Percentiles rank a stretch among this genome's conserved stretches.
Evolutionary conservation across 64 coral and sea anemone species (phyloP).

Genomic region (Actinia tenebrosa): DNA sequence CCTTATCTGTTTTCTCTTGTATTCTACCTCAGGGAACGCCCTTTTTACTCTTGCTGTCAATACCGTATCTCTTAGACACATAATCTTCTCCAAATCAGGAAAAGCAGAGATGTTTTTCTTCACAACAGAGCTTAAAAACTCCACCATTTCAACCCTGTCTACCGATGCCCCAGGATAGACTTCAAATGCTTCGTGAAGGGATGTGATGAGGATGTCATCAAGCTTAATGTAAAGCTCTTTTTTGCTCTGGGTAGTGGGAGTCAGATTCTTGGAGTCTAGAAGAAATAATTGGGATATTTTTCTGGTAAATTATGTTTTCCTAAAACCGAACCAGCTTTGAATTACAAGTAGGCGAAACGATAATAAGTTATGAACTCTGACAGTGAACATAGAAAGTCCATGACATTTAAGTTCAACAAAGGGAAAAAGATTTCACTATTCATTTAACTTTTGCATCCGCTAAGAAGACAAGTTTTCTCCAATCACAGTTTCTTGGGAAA

Average conservation of each 20-base stretch:
- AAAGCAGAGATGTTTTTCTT: constrained; percentile 43
- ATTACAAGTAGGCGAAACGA: too few species aligned
- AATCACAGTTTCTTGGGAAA: too few species aligned
- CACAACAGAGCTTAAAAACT: constrained; percentile 69
- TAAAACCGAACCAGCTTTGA: too few species aligned
- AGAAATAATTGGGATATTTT: not conserved
- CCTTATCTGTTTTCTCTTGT: constrained; percentile 73
- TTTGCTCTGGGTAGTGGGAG: constrained; percentile 50
- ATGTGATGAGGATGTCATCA: constrained; percentile 70
- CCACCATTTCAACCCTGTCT: constrained; percentile 71
- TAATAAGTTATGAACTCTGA: too few species aligned
- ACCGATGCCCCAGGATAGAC: constrained; percentile 54
- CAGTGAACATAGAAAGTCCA: too few species aligned
- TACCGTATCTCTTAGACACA: constrained; percentile 79
- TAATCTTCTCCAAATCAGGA: constrained; percentile 81
- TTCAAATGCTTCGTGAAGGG: constrained; percentile 79
- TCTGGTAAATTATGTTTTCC: not conserved
- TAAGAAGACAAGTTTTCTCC: too few species aligned
- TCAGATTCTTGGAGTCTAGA: constrained; percentile 20
- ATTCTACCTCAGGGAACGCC: constrained; percentile 82
- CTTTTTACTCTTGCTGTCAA: constrained; percentile 72
- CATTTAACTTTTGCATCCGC: too few species aligned
- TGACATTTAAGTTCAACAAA: too few species aligned
- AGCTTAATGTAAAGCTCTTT: constrained; percentile 80
- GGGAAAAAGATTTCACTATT: too few species aligned